A percentile compares a stretch with the other conserved stretches of the same genome.
Conservation (phyloP, 2,888 invertebrate genomes). For the Macrophya alboannulata region DNA sequence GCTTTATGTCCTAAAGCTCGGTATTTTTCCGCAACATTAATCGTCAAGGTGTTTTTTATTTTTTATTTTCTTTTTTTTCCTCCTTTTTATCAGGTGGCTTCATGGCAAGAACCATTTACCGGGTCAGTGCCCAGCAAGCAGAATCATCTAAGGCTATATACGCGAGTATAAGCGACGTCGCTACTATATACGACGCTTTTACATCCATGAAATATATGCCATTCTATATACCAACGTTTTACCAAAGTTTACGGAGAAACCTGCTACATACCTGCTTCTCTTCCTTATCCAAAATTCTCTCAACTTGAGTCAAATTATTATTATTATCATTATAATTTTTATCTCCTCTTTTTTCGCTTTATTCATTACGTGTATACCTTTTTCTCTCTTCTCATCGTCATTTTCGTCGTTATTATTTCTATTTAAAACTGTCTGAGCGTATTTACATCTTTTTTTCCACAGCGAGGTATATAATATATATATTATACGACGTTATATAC, state of each 20-base stretch:
- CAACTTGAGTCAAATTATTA: not conserved
- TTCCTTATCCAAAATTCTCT: not conserved
- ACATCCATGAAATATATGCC: constrained; percentile 28
- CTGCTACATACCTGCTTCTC: not conserved
- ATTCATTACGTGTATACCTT: not conserved
- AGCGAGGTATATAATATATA: too few relatives aligned
- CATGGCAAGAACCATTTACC: constrained; percentile 40
- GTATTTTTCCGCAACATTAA: constrained; percentile 52
- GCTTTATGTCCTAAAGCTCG: constrained; percentile 1
- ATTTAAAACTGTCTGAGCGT: not conserved
- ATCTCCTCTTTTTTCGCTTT: not conserved
- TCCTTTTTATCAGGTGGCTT: constrained; percentile 5
- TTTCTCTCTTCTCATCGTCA: not conserved
- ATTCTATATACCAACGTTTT: not conserved
- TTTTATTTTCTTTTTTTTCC: too few relatives aligned
- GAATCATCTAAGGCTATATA: constrained; percentile 42
- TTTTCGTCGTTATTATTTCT: not conserved
- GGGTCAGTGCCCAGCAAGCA: constrained; percentile 47
- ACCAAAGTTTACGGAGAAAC: not conserved
- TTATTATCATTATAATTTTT: not conserved
- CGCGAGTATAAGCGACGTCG: not conserved
- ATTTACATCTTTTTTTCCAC: not conserved
- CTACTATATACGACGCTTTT: constrained; percentile 18
- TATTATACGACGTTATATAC: not conserved
- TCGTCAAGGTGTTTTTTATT: constrained; percentile 20